Conservation (phyloP, 2,888 invertebrate species). For the Abrostola triplasia region DNA sequence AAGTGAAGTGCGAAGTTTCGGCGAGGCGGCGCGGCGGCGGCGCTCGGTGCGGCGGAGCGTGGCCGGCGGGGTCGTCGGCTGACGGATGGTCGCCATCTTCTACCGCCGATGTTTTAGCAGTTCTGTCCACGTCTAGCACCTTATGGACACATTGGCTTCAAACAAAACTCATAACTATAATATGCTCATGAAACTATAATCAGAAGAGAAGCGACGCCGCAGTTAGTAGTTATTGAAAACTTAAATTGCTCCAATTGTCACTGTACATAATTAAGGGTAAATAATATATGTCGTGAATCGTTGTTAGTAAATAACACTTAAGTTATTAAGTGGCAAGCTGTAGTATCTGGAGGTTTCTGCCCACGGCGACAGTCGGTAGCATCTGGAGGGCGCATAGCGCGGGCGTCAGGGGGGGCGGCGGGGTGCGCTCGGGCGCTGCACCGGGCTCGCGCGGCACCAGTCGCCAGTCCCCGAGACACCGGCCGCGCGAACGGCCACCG, state of each 20-base stretch:
- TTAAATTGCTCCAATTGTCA: not conserved
- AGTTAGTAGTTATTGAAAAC: too few species aligned
- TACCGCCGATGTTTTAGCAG: conserved; percentile 45
- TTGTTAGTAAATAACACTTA: conserved; percentile 3
- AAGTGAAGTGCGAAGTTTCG: conserved; percentile 88
- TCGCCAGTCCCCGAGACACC: conserved; percentile 87
- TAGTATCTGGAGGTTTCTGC: conserved; percentile 74
- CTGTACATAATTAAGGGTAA: too few species aligned
- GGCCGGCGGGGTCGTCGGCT: conserved; percentile 81
- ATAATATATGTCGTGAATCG: not conserved
- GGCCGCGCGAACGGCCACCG: conserved; percentile 87
- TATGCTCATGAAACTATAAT: too few species aligned
- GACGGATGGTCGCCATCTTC: conserved; percentile 61
- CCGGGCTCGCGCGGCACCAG: conserved; percentile 70
- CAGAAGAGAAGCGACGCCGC: too few species aligned
- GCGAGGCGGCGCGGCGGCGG: conserved; percentile 72
- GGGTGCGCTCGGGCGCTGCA: conserved; percentile 80
- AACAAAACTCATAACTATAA: too few species aligned
- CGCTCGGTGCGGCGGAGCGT: conserved; percentile 74
- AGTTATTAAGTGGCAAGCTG: conserved; percentile 24
- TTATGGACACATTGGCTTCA: conserved; percentile 4
- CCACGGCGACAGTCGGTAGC: conserved; percentile 64
- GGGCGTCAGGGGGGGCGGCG: conserved; percentile 75
- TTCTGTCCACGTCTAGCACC: conserved; percentile 32
- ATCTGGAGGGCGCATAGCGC: conserved; percentile 82